Conservation (phyloP, 2,797 vertebrate genomes). For the Sebastes flavidus region DNA sequence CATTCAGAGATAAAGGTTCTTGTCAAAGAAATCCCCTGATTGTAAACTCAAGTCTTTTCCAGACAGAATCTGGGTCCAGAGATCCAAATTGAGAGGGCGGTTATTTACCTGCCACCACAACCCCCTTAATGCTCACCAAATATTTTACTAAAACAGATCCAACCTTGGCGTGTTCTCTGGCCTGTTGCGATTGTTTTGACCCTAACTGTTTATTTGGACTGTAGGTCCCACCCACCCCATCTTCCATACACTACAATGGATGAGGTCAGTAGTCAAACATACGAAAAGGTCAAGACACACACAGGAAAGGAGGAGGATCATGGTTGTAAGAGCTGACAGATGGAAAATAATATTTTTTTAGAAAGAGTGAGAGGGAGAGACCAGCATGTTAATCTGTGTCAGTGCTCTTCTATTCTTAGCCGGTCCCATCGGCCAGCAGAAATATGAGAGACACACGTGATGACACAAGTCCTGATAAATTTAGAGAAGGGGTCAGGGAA, state of each 20-base stretch:
- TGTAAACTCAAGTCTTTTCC: neutral
- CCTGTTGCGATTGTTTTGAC: neutral
- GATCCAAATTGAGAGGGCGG: neutral
- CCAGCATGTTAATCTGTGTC: constrained; percentile 68
- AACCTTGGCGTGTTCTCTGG: neutral
- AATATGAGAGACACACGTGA: constrained; percentile 72
- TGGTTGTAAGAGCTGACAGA: neutral
- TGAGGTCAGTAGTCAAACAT: neutral
- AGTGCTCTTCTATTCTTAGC: constrained; percentile 71
- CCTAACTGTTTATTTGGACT: neutral
- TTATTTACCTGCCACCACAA: neutral
- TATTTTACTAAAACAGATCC: neutral
- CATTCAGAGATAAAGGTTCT: neutral
- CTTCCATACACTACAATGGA: neutral
- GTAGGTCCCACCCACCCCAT: neutral
- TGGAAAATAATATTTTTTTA: constrained; percentile 31
- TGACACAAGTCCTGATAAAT: constrained; percentile 60
- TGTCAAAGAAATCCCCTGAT: neutral
- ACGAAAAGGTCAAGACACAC: constrained; percentile 17
- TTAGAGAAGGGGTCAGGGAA: constrained; percentile 65
- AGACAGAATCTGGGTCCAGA: neutral
- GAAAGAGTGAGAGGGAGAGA: constrained; percentile 14
- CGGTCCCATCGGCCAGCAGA: constrained; percentile 57
- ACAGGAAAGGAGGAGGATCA: neutral
- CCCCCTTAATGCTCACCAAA: neutral